Evolutionary conservation across 2,113 vertebrate species (phyloP).

Genomic region (Neolamprologus hecqui): DNA sequence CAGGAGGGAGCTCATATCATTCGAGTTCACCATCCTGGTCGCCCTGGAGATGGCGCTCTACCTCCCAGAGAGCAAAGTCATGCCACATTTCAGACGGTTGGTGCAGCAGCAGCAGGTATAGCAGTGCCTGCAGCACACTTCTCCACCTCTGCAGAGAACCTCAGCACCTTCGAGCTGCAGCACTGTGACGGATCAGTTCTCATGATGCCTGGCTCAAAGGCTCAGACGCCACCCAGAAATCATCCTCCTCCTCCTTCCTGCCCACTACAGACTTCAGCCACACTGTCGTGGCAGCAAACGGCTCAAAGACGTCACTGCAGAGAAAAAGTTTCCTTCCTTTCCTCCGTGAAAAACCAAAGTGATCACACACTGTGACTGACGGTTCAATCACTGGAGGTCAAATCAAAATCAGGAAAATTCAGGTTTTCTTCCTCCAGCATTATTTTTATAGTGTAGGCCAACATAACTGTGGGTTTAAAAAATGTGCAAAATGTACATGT

Average conservation of each 20-base stretch:
- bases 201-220: background rate
- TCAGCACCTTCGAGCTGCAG: background rate
- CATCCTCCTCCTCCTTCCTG: background rate
- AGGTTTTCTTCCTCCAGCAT: background rate
- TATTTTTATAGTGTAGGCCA: background rate
- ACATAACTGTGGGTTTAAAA: accelerated
- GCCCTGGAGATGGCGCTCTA: constrained; percentile 96
- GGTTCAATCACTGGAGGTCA: background rate
- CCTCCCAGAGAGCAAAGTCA: constrained; percentile 89
- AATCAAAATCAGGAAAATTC: background rate
- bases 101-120: constrained; percentile 73
- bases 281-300: background rate
- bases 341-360: background rate
- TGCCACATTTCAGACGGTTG: constrained; percentile 91
- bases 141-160: background rate
- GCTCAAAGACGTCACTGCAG: background rate
- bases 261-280: background rate
- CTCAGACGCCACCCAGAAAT: background rate
- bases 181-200: background rate
- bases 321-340: accelerated
- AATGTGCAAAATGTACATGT: background rate
- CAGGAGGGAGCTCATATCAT: constrained; percentile 86
- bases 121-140: background rate
- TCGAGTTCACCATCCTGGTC: constrained; percentile 95
- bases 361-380: background rate